These are phyloP conservation scores for Hipposideros armiger DNA, from an alignment of 2,113 vertebrate species.

Conservation along the genomic window DNA sequence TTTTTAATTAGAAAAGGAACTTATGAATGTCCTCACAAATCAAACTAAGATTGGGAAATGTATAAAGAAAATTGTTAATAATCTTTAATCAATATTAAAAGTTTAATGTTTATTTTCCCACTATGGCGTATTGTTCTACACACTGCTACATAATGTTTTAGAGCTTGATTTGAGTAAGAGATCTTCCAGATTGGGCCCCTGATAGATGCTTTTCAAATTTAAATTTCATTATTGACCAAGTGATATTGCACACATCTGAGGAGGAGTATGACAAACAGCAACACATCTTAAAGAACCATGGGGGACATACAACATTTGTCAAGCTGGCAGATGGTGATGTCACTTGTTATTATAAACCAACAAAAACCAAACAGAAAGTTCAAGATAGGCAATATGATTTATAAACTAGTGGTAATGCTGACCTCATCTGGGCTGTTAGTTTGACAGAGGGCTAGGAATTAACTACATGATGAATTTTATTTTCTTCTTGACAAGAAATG, in stretches of 20 bases:
- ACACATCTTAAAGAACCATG: not conserved
- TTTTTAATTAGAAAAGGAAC: conserved; percentile 46
- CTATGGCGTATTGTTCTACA: not conserved
- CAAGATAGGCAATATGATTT: not conserved
- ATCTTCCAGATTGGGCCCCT: not conserved
- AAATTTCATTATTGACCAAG: not conserved
- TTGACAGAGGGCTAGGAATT: not conserved
- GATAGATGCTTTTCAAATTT: not conserved
- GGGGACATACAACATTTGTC: not conserved
- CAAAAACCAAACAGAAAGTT: not conserved
- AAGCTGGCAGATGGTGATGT: conserved; percentile 10
- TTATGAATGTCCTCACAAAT: not conserved
- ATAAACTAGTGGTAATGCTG: not conserved
- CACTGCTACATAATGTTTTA: not conserved
- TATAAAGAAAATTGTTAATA: not conserved
- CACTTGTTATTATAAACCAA: conserved; percentile 28
- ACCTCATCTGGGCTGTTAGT: not conserved
- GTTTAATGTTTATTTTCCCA: not conserved
- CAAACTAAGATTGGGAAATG: not conserved
- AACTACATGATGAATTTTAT: not conserved
- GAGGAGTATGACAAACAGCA: not conserved
- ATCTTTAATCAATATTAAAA: not conserved
- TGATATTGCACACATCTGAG: not conserved
- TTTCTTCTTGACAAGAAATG: conserved; percentile 32
- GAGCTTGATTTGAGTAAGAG: not conserved